A percentile compares a stretch with the other conserved stretches of the same genome.
Evolutionary conservation across 1,140 invertebrate genomes (phyloP).

Genomic region (Drosophila takahashii): DNA sequence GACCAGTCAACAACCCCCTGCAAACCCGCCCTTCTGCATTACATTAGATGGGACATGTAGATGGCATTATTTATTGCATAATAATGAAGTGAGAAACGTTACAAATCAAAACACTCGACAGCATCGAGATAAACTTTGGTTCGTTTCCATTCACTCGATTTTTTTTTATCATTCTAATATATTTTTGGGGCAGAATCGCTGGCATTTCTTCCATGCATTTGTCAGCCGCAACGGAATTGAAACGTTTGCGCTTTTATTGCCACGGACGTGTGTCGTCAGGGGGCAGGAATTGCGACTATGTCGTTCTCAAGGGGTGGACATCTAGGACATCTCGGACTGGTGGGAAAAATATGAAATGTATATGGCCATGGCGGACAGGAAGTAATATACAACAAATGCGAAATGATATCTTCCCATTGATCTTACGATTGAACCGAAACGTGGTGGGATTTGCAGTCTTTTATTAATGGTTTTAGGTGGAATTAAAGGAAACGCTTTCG

Average conservation of each 20-base stretch:
- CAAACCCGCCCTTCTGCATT: conserved; percentile 18
- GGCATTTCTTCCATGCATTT: conserved; percentile 76
- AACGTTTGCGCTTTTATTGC: conserved; percentile 81
- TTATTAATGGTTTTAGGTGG: neutral
- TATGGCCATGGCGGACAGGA: conserved; percentile 57
- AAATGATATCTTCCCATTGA: conserved; percentile 55
- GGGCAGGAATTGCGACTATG: conserved; percentile 13
- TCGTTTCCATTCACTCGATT: conserved; percentile 26
- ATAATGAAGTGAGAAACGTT: conserved; percentile 85
- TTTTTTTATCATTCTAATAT: conserved; percentile 78
- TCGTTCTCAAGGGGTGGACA: conserved; percentile 15
- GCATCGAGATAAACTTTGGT: conserved; percentile 71
- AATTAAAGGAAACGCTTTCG: neutral
- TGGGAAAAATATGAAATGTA: conserved; percentile 73
- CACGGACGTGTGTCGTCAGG: conserved; percentile 65
- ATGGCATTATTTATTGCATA: conserved; percentile 84
- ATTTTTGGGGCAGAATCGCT: conserved; percentile 67
- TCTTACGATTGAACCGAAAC: conserved; percentile 5
- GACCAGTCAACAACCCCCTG: conserved; percentile 34
- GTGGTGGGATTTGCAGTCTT: conserved; percentile 2
- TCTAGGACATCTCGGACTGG: conserved; percentile 29
- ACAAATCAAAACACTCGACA: conserved; percentile 85
- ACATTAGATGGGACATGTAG: conserved; percentile 51
- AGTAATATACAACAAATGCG: conserved; percentile 74
- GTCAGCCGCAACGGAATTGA: conserved; percentile 84